A percentile compares a stretch with the other conserved stretches of the same genome.
Evolutionary conservation across 2,888 invertebrate genomes (phyloP).

Genomic region (Leucophenga maculata): DNA sequence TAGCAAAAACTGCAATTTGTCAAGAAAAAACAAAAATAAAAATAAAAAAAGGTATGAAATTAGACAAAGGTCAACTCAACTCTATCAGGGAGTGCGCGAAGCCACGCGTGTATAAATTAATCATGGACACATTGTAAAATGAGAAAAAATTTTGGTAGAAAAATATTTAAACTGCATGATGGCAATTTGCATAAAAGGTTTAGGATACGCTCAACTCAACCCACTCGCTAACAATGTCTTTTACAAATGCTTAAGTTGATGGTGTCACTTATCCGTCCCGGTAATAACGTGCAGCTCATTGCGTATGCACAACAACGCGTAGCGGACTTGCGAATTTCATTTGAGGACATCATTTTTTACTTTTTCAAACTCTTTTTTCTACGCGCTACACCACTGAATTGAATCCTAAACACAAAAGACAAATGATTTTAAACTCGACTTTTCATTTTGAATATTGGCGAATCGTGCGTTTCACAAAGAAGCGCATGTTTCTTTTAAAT

Average conservation of each 20-base stretch:
- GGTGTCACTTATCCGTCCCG: constrained; percentile 57
- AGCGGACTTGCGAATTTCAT: constrained; percentile 45
- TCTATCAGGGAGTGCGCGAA: constrained; percentile 26
- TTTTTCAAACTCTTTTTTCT: constrained; percentile 31
- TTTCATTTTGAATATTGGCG: constrained; percentile 64
- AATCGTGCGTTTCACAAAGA: constrained; percentile 51
- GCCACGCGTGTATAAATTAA: constrained; percentile 47
- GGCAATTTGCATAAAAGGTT: constrained; percentile 59
- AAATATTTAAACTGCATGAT: constrained; percentile 43
- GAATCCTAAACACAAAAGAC: too few species aligned
- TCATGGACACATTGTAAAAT: constrained; percentile 44
- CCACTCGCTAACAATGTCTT: too few species aligned
- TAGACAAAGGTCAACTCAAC: constrained; percentile 31
- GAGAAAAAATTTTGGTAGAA: constrained; percentile 49
- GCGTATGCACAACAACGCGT: constrained; percentile 55
- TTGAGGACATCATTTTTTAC: constrained; percentile 49
- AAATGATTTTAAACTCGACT: constrained; percentile 64
- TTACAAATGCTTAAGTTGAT: constrained; percentile 13
- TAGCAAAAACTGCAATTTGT: constrained; percentile 36
- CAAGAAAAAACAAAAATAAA: too few species aligned
- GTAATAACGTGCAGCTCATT: constrained; percentile 57
- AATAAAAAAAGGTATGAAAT: constrained; percentile 16
- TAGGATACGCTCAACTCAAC: constrained; percentile 2
- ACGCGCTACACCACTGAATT: too few species aligned
- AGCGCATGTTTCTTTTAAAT: too few species aligned